Base-by-base conservation (phyloP, 2,797 vertebrate genomes). In the Pipistrellus pygmaeus region DNA sequence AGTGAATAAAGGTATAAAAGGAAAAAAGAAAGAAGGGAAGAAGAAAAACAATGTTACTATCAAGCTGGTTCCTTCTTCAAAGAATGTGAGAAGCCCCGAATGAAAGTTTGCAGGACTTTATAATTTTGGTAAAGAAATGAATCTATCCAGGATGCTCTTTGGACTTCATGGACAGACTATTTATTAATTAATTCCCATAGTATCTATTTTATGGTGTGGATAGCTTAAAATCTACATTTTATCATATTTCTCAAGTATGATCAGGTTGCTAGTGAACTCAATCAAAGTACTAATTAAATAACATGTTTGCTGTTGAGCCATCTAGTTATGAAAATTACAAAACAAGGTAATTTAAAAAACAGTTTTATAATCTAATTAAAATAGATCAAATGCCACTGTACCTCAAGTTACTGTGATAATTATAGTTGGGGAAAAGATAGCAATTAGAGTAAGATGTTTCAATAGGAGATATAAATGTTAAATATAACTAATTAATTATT, bases 311-410 rank as follows among this genome's bases (percentile, higher is more conserved):
- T 35, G 11, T 73, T 41, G 38, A 60, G 27, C 32, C 25, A 68
- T 51, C 17, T 51, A 57, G 57, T 35, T 81, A 32, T 60, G 27
- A 80, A 71, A 78, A 85, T 75, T 13, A 30, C 1, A 73, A 88
- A 75, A 68, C 48, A 60, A 85, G 12, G 9, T 75, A 55, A 62
- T 66, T 75, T 92, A 27, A 44, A 75, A 66, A 92, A 41, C 14
- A 81, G 57, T 81, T 89, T 85, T 75, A 85, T 27, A 80, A 73
- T 48, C n/a, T 91, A 87, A 69, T 55, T 48, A 85, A 91, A 81
- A 91, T 77, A 66, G 73, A 9, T 51, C 46, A 46, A n/a, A 18
- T 57, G 4, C 41, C 44, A 64, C 8, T 53, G n/a, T 84, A 41
- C 72, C 4, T 35, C 46, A 71, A 25, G 60, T 44, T 44, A 76